Conservation (phyloP, 2,888 invertebrate genomes). For the Saturnia japonica region DNA sequence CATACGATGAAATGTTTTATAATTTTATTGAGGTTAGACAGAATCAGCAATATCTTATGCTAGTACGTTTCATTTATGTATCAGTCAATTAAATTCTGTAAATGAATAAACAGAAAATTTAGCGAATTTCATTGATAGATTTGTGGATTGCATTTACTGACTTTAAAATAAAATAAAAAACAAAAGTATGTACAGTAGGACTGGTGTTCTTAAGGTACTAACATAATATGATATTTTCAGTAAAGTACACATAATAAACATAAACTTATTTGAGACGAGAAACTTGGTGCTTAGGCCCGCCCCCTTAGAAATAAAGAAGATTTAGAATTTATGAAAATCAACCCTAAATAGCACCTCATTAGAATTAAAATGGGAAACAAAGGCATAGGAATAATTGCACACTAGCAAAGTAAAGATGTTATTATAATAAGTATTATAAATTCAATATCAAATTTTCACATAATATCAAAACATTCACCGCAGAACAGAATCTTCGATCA, state of each 20-base stretch:
- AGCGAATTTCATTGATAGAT: background rate
- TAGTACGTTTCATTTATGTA: background rate
- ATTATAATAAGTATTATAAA: background rate
- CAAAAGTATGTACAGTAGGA: too few relatives aligned
- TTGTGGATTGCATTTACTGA: background rate
- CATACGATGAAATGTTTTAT: too few relatives aligned
- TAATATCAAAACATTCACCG: constrained; percentile 2
- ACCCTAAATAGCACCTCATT: too few relatives aligned
- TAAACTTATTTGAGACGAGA: too few relatives aligned
- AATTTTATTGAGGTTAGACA: background rate
- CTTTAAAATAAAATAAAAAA: background rate
- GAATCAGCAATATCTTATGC: background rate
- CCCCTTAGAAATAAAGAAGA: too few relatives aligned
- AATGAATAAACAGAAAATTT: background rate
- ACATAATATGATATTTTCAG: too few relatives aligned
- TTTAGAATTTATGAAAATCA: too few relatives aligned
- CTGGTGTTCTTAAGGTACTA: too few relatives aligned
- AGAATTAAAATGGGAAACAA: too few relatives aligned
- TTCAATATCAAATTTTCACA: background rate
- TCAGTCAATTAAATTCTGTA: background rate
- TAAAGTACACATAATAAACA: too few relatives aligned
- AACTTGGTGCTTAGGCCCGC: too few relatives aligned
- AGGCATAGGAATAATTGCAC: too few relatives aligned
- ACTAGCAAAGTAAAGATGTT: background rate
- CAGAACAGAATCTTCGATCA: constrained; percentile 3